Evolutionary conservation across 1,140 invertebrate species (phyloP), one percentile per base, ranked within the genome.

Genomic region (Neodiprion pinetum): DNA sequence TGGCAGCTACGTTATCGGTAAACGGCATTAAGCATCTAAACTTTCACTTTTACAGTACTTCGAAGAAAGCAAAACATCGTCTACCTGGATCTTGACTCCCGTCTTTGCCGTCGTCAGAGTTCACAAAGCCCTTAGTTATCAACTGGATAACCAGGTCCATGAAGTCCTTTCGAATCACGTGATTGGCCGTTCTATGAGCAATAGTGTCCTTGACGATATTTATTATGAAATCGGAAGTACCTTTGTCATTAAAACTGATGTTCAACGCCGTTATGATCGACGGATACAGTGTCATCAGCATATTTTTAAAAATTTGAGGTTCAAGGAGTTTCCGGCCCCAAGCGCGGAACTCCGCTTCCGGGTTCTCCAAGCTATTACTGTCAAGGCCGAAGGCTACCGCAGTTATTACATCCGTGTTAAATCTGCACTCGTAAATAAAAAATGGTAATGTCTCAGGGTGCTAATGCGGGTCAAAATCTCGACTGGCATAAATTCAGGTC

Each of bases 391-490:
- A 93, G 12, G 88, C 89, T 72, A 89, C 89, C 11, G 86, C 87
- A 10, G 89, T 89, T 47, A 93, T 92, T 1, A 90, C 87, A 78
- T 93, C 92, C 70, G 91, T 90, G 1, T 89, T 89, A 75, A 88
- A 92, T 23, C 87, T 83, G 3, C 85, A 80, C 67, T 85, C 75
- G 1, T 86, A 77, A 50, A 84, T 74, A 69, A 76, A 72, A 81
- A 79, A 72, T 83, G 87, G 74, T 74, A 73, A 10, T 14, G 50
- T 17, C 79, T 73, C 17, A 40, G 70, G 74, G 80, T 72, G 40
- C 79, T 73, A 5, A 76, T 69, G 67, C 80, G 48, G 17, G 81
- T 75, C 14, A 72, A 73, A 28, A 83, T 67, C 49, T 79, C 75
- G 17, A 21, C 50, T 81, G 78, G n/a, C 73, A 80, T 12, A 81